A percentile compares a stretch with the other conserved stretches of the same genome.
These are phyloP conservation scores for Spisula subtruncata DNA, from an alignment of 2,888 invertebrate genomes.

Conservation along the genomic window DNA sequence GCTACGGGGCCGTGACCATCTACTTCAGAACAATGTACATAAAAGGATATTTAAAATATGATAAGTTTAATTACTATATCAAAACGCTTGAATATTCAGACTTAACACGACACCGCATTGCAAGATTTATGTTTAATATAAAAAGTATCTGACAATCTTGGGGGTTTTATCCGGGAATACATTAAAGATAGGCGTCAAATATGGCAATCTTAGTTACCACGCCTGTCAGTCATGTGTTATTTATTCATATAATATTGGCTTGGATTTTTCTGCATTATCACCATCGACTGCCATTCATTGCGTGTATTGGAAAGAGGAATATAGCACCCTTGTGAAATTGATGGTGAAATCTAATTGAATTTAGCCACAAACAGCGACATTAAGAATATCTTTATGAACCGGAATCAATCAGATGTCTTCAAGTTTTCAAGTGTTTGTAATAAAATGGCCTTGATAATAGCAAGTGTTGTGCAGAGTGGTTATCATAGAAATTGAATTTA, in stretches of 20 bases:
- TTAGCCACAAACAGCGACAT: not conserved
- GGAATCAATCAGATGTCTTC: not conserved
- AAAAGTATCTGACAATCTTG: not conserved
- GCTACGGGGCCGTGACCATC: too few relatives aligned
- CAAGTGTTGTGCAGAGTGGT: not conserved
- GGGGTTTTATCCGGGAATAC: not conserved
- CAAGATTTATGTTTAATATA: not conserved
- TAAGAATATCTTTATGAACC: not conserved
- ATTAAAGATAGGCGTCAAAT: not conserved
- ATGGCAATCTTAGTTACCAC: not conserved
- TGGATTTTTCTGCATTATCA: not conserved
- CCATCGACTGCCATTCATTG: not conserved
- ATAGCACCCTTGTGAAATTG: not conserved
- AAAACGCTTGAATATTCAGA: too few relatives aligned
- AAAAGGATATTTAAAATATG: too few relatives aligned
- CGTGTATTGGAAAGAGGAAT: not conserved
- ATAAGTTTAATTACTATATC: too few relatives aligned
- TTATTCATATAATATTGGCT: not conserved
- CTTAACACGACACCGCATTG: too few relatives aligned
- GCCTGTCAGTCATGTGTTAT: not conserved
- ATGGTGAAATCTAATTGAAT: constrained; percentile 4
- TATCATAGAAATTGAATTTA: not conserved
- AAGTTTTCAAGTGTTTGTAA: not conserved
- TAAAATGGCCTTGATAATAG: not conserved
- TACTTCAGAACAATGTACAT: too few relatives aligned